Evolutionary conservation across 2,113 vertebrate species (phyloP).

Genomic region (Eulacestoma nigropectus): DNA sequence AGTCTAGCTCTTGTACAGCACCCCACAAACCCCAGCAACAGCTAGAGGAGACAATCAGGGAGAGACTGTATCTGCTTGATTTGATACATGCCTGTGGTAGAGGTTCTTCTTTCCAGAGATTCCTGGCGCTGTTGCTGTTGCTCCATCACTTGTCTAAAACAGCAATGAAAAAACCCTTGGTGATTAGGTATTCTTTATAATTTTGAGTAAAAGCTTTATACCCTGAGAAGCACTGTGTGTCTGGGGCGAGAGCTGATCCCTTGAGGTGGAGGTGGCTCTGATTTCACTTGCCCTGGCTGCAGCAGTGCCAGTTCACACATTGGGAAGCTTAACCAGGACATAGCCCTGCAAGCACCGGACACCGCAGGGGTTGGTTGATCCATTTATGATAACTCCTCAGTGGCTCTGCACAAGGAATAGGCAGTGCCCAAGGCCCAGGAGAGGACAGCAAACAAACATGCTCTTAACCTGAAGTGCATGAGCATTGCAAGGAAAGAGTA

Average conservation of each 20-base stretch:
- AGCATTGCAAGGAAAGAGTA: not conserved
- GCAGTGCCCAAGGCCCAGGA: not conserved
- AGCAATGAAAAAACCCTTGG: not conserved
- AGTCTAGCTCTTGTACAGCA: not conserved
- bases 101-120: conserved; percentile 90
- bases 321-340: not conserved
- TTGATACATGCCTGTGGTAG: conserved; percentile 84
- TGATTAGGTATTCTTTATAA: not conserved
- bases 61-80: not conserved
- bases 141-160: conserved; percentile 92
- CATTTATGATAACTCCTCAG: not conserved
- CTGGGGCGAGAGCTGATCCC: accelerated
- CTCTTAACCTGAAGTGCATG: not conserved
- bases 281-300: not conserved
- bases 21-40: not conserved
- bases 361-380: not conserved
- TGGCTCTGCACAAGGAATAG: not conserved
- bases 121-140: conserved; percentile 86
- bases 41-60: not conserved
- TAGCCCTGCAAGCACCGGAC: not conserved
- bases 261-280: not conserved
- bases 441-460: not conserved
- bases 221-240: not conserved
- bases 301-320: accelerated
- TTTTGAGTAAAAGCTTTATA: not conserved